Base-by-base conservation (phyloP, 2,113 vertebrate genomes). In the Donacobius atricapilla region DNA sequence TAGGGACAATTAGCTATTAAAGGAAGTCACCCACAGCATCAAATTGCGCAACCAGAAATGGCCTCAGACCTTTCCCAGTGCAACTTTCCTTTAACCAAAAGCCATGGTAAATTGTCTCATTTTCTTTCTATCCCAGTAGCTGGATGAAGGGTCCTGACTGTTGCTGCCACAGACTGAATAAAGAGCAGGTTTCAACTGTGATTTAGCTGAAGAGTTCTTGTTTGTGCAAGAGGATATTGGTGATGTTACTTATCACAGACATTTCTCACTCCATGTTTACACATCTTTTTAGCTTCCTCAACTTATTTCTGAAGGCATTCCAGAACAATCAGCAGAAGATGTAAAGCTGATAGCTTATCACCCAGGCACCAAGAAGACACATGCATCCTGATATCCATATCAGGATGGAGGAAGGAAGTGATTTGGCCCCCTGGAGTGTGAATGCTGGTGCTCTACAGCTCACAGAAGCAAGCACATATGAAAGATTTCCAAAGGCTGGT, bases 401-500 rank as follows among this genome's bases (percentile, higher is more conserved):
- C 66, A 83, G 33, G 27, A 54, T 6, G 76, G 81, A 84, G 77
- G 63, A 92, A 96, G 65, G 81, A 88, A 93, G 51, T 70, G 63
- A 93, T 95, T 93, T 91, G 83, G 78, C 64, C 48, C 71, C 60
- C 80, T 87, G 7, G 7, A 91, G 51, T 71, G 50, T 72, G 76
- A 64, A 88, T 85, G 35, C 70, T 93, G 50, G 54, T 91, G 58
- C 71, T 94, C 44, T 68, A 50, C 58, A 79, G 45, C 80, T 85
- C 30, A 0, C 21, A 64, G 83, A 90, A 96, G 61, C 68, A 45
- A 53, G 61, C 33, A 68, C 19, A 73, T 25, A 68, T 20, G 57
- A 94, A 89, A 90, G 60, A 73, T 57, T 96, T 92, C 60, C 83
- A 85, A 69, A 90, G 71, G 37, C 77, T 96, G 90, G 82, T 96